Evolutionary conservation across 1,140 invertebrate species (phyloP).

Genomic region (Neotoxoptera formosana): DNA sequence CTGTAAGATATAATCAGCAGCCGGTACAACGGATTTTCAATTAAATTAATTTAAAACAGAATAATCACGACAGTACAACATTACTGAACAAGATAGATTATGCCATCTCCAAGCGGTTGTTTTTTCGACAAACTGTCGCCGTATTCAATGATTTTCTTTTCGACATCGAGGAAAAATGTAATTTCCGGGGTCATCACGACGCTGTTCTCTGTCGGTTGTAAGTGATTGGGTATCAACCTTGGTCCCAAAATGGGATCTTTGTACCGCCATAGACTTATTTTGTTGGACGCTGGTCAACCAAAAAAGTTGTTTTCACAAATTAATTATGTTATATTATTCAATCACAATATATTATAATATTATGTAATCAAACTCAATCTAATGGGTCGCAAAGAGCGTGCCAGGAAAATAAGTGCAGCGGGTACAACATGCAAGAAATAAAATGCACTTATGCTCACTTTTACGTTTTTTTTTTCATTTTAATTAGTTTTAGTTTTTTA

Average conservation of each 20-base stretch:
- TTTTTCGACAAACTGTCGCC: neutral
- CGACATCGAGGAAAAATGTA: neutral
- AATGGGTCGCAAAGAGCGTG: too few relatives aligned
- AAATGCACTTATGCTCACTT: too few relatives aligned
- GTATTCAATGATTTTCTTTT: constrained; percentile 38
- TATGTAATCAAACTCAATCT: neutral
- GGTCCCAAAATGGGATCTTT: constrained; percentile 78
- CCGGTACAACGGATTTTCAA: neutral
- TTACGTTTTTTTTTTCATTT: too few relatives aligned
- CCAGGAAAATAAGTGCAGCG: too few relatives aligned
- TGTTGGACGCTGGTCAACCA: constrained; percentile 67
- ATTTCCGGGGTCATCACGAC: neutral
- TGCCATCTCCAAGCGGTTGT: constrained; percentile 9
- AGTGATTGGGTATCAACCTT: constrained; percentile 74
- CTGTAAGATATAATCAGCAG: too few relatives aligned
- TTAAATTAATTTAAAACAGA: neutral
- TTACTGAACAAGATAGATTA: constrained; percentile 35
- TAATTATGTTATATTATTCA: neutral
- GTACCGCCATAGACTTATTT: constrained; percentile 79
- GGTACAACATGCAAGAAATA: too few relatives aligned
- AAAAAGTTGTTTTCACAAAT: neutral
- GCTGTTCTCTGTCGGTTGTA: constrained; percentile 65
- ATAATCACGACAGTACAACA: neutral
- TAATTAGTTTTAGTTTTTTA: too few relatives aligned
- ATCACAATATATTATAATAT: neutral